Percentiles rank a stretch among this genome's conserved stretches.
These are phyloP conservation scores for Drosophila bunnanda DNA, from an alignment of 2,888 invertebrate species.

Conservation along the genomic window DNA sequence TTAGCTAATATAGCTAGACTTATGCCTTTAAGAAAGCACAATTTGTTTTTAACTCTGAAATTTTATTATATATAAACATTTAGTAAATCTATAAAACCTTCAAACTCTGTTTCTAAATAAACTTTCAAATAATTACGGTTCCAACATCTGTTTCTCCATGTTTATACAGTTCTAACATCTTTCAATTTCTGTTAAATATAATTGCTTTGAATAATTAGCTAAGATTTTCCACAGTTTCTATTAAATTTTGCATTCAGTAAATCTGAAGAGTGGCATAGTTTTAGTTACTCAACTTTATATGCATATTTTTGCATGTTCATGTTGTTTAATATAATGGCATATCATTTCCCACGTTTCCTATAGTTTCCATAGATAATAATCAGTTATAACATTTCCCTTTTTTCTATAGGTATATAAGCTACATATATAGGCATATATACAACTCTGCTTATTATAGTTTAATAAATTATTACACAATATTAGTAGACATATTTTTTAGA, in stretches of 20 bases:
- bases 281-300: not conserved
- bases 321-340: slow-evolving; percentile 1
- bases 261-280: not conserved
- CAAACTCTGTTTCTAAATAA: not conserved
- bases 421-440: too few relatives aligned
- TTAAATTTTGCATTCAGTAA: not conserved
- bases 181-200: not conserved
- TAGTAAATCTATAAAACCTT: not conserved
- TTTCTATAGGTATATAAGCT: not conserved
- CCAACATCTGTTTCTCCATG: not conserved
- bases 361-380: slow-evolving; percentile 3
- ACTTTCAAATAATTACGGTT: too few relatives aligned
- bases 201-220: not conserved
- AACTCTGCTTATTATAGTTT: not conserved
- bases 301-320: slow-evolving; percentile 1
- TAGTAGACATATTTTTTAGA: too few relatives aligned
- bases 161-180: not conserved
- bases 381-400: not conserved
- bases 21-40: not conserved
- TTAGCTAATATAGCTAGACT: not conserved
- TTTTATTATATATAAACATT: not conserved
- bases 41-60: not conserved
- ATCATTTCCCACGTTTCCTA: slow-evolving; percentile 6
- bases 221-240: not conserved
- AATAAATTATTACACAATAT: not conserved